Percentiles rank a stretch among this genome's conserved stretches.
phyloP scores from a whole-genome alignment of 2,888 invertebrate genomes.

The Villa cingulata region DNA sequence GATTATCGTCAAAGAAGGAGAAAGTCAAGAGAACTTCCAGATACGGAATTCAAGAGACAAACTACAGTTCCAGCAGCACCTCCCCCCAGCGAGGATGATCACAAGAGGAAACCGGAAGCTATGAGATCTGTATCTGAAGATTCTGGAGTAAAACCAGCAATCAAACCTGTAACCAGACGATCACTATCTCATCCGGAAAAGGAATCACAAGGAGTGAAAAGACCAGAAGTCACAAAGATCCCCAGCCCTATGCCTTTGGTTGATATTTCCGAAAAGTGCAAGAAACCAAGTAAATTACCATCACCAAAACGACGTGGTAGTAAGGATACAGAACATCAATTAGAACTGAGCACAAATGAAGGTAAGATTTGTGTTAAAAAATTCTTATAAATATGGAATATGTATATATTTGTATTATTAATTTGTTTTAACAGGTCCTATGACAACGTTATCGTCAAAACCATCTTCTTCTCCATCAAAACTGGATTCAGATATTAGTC shows the following conservation, averaged over 20 bases:
- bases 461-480: too few species aligned
- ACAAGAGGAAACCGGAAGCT: constrained; percentile 29
- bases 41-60: constrained; percentile 5
- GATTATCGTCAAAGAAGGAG: constrained; percentile 16
- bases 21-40: constrained; percentile 13
- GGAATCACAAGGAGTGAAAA: constrained; percentile 28
- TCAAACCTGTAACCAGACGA: constrained; percentile 31
- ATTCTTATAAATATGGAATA: too few species aligned
- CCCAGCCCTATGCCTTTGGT: constrained; percentile 31
- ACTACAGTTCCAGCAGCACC: neutral
- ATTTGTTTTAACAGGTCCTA: too few species aligned
- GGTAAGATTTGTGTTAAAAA: constrained; percentile 21
- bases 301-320: constrained; percentile 25
- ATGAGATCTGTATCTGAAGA: constrained; percentile 35
- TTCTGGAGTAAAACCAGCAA: constrained; percentile 24
- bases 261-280: constrained; percentile 29
- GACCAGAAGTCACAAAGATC: constrained; percentile 27
- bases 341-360: too few species aligned
- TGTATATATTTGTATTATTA: too few species aligned
- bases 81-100: constrained; percentile 11
- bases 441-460: too few species aligned
- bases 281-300: constrained; percentile 25
- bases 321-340: constrained; percentile 17
- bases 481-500: too few species aligned
- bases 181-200: constrained; percentile 35